Evolutionary conservation across 2,888 invertebrate species (phyloP).

Genomic region (Drosophila mayaguana): DNA sequence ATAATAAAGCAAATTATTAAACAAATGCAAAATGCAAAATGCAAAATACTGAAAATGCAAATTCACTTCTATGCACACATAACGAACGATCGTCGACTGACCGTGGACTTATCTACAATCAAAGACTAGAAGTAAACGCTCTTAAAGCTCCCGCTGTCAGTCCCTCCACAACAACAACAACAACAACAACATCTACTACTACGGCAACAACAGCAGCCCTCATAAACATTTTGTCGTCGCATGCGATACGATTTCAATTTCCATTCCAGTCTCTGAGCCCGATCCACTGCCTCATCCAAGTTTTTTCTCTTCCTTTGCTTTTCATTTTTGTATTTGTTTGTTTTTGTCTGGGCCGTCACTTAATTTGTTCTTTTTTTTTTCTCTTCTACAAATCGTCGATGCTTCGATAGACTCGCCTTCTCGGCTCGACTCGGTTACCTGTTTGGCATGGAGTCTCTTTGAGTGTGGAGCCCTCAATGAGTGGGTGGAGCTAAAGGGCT

Average conservation of each 20-base stretch:
- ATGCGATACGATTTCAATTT: slow-evolving; percentile 41
- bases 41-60: slow-evolving; percentile 49
- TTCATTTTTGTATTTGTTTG: neutral
- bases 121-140: slow-evolving; percentile 80
- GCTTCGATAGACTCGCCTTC: slow-evolving; percentile 53
- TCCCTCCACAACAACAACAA: slow-evolving; percentile 8
- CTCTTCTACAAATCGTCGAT: slow-evolving; percentile 74
- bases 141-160: slow-evolving; percentile 64
- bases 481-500: slow-evolving; percentile 50
- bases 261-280: slow-evolving; percentile 47
- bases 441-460: slow-evolving; percentile 43
- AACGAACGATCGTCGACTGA: slow-evolving; percentile 32
- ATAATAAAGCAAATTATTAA: slow-evolving; percentile 78
- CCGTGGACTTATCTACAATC: slow-evolving; percentile 62
- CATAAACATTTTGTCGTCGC: slow-evolving; percentile 64
- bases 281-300: slow-evolving; percentile 40
- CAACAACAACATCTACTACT: slow-evolving; percentile 3
- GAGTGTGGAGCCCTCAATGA: slow-evolving; percentile 20
- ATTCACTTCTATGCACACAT: slow-evolving; percentile 35
- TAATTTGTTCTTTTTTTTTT: slow-evolving; percentile 70
- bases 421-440: slow-evolving; percentile 4
- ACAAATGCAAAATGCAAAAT: slow-evolving; percentile 67
- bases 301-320: neutral
- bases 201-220: slow-evolving; percentile 52
- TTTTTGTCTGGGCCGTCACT: slow-evolving; percentile 36